Percentiles rank a stretch among this genome's conserved stretches.
phyloP scores from a whole-genome alignment of 2,113 vertebrate genomes.

The Irena cyanogastra region DNA sequence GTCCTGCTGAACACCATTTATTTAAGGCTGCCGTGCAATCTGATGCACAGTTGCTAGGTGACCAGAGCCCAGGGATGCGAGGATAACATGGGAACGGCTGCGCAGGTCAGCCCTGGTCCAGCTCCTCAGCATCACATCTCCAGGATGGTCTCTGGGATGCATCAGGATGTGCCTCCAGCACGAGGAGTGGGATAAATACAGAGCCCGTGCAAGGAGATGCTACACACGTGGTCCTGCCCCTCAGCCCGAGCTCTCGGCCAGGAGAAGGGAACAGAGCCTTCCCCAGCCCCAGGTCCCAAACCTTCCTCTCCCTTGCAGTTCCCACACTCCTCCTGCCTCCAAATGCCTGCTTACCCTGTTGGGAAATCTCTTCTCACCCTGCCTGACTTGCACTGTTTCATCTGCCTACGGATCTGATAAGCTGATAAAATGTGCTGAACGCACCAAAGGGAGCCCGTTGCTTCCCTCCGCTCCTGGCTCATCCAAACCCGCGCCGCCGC shows the following conservation, averaged over 20 bases:
- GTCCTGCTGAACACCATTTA: not conserved
- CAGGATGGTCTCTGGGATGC: not conserved
- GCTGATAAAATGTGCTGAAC: constrained; percentile 56
- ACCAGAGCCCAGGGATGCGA: not conserved
- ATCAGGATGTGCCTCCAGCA: not conserved
- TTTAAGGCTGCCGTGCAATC: fast-evolving
- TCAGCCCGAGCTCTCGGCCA: not conserved
- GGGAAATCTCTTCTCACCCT: constrained; percentile 33
- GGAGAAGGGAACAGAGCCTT: not conserved
- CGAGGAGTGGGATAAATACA: fast-evolving
- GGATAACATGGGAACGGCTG: not conserved
- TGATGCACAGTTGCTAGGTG: constrained; percentile 44
- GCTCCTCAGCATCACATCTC: not conserved
- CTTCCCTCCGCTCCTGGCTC: constrained; percentile 20
- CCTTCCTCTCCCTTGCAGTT: not conserved
- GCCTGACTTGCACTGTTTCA: constrained; percentile 34
- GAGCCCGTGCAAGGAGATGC: not conserved
- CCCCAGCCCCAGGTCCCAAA: not conserved
- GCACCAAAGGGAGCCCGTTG: constrained; percentile 31
- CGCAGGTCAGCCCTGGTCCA: not conserved
- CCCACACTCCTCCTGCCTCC: constrained; percentile 21
- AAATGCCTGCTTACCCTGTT: constrained; percentile 36
- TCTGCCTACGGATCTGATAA: constrained; percentile 38
- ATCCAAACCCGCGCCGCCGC: not conserved
- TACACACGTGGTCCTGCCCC: not conserved